A percentile compares a stretch with the other conserved stretches of the same genome.
phyloP scores from a whole-genome alignment of 2,797 vertebrate species.

The Sebastes vulpes region DNA sequence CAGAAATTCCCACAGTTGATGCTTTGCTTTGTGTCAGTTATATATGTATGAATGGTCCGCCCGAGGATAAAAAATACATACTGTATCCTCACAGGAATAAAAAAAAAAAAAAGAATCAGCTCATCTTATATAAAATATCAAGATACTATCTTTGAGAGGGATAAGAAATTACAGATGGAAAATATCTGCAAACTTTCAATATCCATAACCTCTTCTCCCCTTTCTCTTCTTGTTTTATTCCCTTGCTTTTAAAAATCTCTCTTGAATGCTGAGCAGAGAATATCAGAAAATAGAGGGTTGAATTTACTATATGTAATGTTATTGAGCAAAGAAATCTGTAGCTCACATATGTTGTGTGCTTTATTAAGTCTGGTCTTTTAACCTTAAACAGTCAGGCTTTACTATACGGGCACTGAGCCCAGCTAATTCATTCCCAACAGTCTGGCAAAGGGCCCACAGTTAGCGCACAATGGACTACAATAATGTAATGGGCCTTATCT shows the following conservation, averaged over 20 bases:
- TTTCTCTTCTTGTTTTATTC: neutral
- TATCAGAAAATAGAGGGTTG: neutral
- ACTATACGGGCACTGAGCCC: constrained; percentile 72
- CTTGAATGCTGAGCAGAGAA: neutral
- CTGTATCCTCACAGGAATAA: neutral
- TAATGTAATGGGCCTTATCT: constrained; percentile 85
- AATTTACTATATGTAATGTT: constrained; percentile 25
- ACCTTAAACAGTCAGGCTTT: constrained; percentile 69
- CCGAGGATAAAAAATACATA: constrained; percentile 51
- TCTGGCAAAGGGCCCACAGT: constrained; percentile 73
- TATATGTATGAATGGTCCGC: constrained; percentile 52
- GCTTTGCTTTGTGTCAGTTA: constrained; percentile 49
- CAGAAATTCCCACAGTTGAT: constrained; percentile 49
- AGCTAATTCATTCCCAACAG: constrained; percentile 80
- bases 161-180: constrained; percentile 33
- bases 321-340: constrained; percentile 43
- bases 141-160: constrained; percentile 42
- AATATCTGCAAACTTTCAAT: constrained; percentile 13
- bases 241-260: neutral
- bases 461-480: constrained; percentile 77
- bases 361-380: constrained; percentile 64
- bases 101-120: neutral
- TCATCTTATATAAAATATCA: constrained; percentile 58
- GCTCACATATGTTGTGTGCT: constrained; percentile 47
- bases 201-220: neutral